Percentiles rank a stretch among this genome's conserved stretches.
Evolutionary conservation across 2,113 vertebrate genomes (phyloP).

Genomic region (Bos taurus): DNA sequence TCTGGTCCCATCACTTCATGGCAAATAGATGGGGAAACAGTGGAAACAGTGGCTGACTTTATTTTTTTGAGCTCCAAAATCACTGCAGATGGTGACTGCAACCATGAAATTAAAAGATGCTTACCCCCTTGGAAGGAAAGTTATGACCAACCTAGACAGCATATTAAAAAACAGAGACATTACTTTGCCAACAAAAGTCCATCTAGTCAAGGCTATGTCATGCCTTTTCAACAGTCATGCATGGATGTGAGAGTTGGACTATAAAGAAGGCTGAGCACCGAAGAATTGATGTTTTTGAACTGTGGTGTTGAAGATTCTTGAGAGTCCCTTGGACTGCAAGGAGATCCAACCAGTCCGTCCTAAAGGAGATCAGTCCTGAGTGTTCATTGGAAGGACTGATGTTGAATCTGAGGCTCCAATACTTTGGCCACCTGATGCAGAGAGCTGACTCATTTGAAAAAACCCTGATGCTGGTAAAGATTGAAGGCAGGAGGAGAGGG

Average conservation of each 20-base stretch:
- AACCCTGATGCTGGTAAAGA: background rate
- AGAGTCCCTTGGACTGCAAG: background rate
- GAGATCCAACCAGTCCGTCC: background rate
- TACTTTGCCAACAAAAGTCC: background rate
- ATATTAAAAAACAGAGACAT: background rate
- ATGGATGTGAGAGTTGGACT: background rate
- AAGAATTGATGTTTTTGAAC: background rate
- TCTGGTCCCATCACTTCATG: background rate
- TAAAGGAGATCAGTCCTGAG: background rate
- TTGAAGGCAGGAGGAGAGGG: background rate
- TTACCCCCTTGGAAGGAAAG: background rate
- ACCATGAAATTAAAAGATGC: background rate
- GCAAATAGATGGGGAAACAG: background rate
- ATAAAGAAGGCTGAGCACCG: accelerated
- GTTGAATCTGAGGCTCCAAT: background rate
- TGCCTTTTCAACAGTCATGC: background rate
- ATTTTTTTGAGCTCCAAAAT: accelerated
- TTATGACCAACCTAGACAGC: background rate
- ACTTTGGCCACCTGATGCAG: background rate
- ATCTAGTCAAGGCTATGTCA: background rate
- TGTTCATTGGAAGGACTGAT: background rate
- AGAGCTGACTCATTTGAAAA: background rate
- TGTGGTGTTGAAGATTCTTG: background rate
- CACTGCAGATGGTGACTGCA: background rate
- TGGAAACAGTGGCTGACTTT: background rate